Base-by-base conservation (phyloP, 2,888 invertebrate genomes). In the Thalpophila matura region DNA sequence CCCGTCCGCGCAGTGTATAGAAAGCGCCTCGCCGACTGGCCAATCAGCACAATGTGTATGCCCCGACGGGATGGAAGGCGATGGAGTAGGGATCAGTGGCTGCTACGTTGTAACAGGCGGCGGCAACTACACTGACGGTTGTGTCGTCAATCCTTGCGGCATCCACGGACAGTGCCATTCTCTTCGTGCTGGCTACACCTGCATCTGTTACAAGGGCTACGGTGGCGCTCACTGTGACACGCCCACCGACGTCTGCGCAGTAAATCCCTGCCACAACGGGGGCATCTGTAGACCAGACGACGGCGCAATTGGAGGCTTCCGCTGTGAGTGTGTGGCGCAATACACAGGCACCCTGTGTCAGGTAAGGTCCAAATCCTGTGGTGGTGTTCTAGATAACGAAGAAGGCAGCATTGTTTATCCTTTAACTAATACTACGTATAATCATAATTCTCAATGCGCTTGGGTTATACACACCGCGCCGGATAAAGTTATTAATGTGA, bases 261-360 rank as follows among this genome's bases (percentile, higher is more conserved):
- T 95, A 4, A 96, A 96, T 87, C 98, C 98, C 0, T 99, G 99
- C 85, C 94, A 92, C 71, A 98, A 99, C 88, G 97, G 97, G 1
- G 99, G 98, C 0, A 96, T 96, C 2, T 99, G 99, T 86, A 86
- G 85, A 59, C 56, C 68, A 22, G 93, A 93, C 49, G 80, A 84
- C 49, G 81, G 53, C 51, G 54, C 74, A 1, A 31, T 81, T 12
- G 80, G 73, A 59, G 91, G 91, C 27, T 96, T 90, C 68, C 87
- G 90, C 40, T 98, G 98, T 82, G 95, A 95, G 60, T 99, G 98
- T 83, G 88, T 96, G 0, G 87, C 95, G 1, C 95, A 96, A 18
- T 98, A 95, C 86, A 95, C 96, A 0, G 98, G 98, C 10, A 86
- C 90, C 22, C 86, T 94, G 35, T 98, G 98, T 85, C 95, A 97